Base-by-base conservation (phyloP, 2,797 vertebrate genomes). In the Tiaroga cobitis region DNA sequence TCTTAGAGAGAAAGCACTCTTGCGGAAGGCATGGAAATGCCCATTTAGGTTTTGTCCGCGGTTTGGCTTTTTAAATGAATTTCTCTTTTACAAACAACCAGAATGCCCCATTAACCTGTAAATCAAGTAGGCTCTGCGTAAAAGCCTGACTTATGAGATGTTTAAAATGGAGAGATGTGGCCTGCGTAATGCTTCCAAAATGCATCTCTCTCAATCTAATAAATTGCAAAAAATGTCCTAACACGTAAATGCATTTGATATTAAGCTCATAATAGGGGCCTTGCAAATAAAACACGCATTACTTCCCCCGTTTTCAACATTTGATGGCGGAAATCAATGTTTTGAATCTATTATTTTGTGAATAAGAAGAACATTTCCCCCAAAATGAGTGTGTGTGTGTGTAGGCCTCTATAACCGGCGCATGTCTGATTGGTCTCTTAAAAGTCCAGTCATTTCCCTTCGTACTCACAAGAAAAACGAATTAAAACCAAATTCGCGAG, bases 1-100 rank as follows among this genome's bases (percentile, higher is more conserved):
- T 88, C 83, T 54, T 74, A 83, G 90, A 88, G 81, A 92, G 90
- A 92, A 92, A 93, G 93, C 91, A 76, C 83, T 85, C 69, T 80
- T 82, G 61, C 54, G 32, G 37, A 78, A 78, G 73, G 34, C 74
- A 39, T 69, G 82, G 80, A 86, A 81, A 84, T 87, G 73, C 61
- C 82, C 87, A 85, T 84, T 85, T 90, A 82, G 70, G 68, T 83
- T 88, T 82, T 80, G 74, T 63, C 43, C 19, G 19, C 46, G 76
- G 81, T 63, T 83, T 89, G 86, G 89, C 90, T 90, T 91, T 87
- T 91, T 90, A 89, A 89, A 92, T 90, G 80, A 92, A 78, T 83
- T 87, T 80, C 86, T 88, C 86, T 88, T 89, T 91, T 86, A 83
- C 89, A 85, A 89, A 87, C 90, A 90, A 89, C 91, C 90, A 89